phyloP scores from a whole-genome alignment of 2,113 vertebrate species.

The Rhodinocichla rosea region DNA sequence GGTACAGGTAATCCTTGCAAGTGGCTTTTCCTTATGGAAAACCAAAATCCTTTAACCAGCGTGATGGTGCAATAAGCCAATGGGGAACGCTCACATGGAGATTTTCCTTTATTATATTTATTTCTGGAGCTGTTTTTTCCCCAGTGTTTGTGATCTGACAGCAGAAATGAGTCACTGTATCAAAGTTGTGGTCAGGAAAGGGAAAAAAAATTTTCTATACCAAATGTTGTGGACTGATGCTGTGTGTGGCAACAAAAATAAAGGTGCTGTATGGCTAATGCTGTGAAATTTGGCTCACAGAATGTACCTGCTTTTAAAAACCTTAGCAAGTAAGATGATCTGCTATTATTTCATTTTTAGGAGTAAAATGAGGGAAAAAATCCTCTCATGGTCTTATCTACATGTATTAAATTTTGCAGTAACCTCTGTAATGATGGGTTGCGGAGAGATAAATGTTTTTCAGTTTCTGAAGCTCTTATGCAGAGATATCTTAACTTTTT shows the following conservation, averaged over 20 bases:
- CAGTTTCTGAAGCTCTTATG: conserved; percentile 62
- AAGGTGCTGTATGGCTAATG: conserved; percentile 29
- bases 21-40: background rate
- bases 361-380: background rate
- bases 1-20: background rate
- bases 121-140: conserved; percentile 31
- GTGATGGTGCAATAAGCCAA: background rate
- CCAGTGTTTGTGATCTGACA: conserved; percentile 63
- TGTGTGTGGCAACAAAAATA: conserved; percentile 39
- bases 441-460: conserved; percentile 61
- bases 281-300: conserved; percentile 50
- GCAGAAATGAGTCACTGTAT: conserved; percentile 60
- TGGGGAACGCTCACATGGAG: background rate
- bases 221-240: background rate
- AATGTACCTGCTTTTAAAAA: conserved; percentile 29
- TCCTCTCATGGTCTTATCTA: conserved; percentile 52
- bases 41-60: background rate
- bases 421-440: conserved; percentile 59
- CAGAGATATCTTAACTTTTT: background rate
- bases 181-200: conserved; percentile 56
- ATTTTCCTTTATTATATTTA: background rate
- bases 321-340: conserved; percentile 8
- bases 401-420: conserved; percentile 62
- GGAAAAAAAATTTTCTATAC: background rate
- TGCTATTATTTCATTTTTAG: conserved; percentile 59